Evolutionary conservation across 37 sponge, comb jelly and placozoan genomes (phyloP), one percentile per base, ranked within the genome.

Genomic region (Crambe crambe): DNA sequence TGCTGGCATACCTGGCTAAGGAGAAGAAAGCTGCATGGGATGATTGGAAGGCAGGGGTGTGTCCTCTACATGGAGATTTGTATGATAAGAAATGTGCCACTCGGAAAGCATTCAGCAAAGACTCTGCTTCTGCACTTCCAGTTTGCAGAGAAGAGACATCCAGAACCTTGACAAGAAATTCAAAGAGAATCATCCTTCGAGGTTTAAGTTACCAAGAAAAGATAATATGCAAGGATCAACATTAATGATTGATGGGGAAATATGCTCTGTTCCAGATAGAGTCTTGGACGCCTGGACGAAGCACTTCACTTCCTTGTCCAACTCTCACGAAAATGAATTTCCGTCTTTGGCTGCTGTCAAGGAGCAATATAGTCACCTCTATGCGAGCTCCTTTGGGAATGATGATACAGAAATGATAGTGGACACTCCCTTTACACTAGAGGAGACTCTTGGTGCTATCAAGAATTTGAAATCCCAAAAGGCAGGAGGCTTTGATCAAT

Each of bases 1-100:
- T 12, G 12, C 12, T 47, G 12, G 6, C 51, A 47, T 6, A 6
- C 12, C 12, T 47, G 12, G 51, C 12, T 6, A 47, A 47, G 51
- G 51, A 47, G 51, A 47, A 47, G 51, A 47, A n/a, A 47, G 51
- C 12, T 47, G 51, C 51, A 6, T 47, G 51, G 51, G 51, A 47
- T 47, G 12, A 47, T 15, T 47, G 51, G 51, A 47, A 47, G 12
- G 51, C 51, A 15, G 51, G 51, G 6, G 51, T 6, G 51, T 12
- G 12, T 47, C 51, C 51, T 12, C 6, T 47, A 6, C 6, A 12
- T 47, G 51, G 63, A 8, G 30, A 62, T 8, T 56, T 74, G 9
- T 74, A 74, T 74, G 58, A 74, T 3, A 51, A 74, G 58, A 74
- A 74, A 29, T 17, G n/a, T 51, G 51, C 30, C n/a, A 30, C 57